Conservation (phyloP, 2,113 vertebrate genomes). For the Uropsilus gracilis region DNA sequence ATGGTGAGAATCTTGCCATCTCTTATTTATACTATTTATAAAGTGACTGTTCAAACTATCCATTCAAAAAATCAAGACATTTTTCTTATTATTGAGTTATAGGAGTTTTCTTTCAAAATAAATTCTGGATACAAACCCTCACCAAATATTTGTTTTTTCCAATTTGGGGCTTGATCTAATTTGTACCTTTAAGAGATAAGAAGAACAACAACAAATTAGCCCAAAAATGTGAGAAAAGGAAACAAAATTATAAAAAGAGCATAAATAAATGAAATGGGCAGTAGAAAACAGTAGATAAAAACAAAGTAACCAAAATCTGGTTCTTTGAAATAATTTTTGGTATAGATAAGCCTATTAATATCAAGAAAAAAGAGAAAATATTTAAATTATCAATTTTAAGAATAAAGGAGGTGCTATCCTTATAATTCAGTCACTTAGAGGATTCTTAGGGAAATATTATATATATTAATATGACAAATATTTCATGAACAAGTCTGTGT, state of each 20-base stretch:
- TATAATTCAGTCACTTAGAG: background rate
- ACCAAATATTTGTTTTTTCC: background rate
- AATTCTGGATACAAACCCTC: background rate
- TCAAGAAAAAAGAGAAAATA: background rate
- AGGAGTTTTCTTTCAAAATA: background rate
- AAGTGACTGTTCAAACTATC: background rate
- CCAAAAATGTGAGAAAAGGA: background rate
- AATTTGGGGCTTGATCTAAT: background rate
- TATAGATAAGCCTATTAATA: background rate
- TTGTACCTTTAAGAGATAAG: background rate
- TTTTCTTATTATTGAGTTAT: background rate
- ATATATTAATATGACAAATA: too few relatives aligned
- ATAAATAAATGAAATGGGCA: background rate
- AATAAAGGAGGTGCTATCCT: background rate
- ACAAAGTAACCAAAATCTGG: background rate
- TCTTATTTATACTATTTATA: background rate
- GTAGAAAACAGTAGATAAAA: background rate
- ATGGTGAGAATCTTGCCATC: background rate
- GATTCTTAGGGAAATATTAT: background rate
- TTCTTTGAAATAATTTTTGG: background rate
- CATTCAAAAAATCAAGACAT: background rate
- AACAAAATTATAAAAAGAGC: background rate
- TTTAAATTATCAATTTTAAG: too few relatives aligned
- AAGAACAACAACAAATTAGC: background rate
- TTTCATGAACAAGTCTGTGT: background rate